Evolutionary conservation across 2,113 vertebrate species (phyloP).

Genomic region (Marcusenius ussheri): DNA sequence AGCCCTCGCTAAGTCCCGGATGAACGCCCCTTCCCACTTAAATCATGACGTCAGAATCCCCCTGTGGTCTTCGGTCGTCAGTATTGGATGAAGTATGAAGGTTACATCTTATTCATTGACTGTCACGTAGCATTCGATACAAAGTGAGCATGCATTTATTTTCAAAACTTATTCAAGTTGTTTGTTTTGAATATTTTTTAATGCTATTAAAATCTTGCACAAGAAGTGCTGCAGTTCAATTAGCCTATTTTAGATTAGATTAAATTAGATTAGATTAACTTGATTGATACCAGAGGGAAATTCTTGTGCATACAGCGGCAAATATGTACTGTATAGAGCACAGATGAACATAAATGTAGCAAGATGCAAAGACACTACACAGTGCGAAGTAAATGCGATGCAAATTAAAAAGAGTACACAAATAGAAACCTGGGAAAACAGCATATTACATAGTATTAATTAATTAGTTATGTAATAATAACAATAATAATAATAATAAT

Average conservation of each 20-base stretch:
- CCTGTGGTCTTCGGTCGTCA: not conserved
- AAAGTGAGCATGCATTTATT: not conserved
- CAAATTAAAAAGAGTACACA: not conserved
- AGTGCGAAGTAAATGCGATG: not conserved
- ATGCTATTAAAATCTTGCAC: not conserved
- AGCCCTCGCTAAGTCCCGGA: constrained; percentile 36
- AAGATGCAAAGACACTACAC: not conserved
- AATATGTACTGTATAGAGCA: not conserved
- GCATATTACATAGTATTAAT: not conserved
- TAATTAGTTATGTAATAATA: not conserved
- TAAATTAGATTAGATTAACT: not conserved
- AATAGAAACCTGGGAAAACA: not conserved
- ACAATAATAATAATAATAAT: too few relatives aligned
- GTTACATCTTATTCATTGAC: not conserved
- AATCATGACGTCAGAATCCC: not conserved
- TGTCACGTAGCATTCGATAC: not conserved
- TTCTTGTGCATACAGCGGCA: not conserved
- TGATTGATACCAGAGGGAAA: not conserved
- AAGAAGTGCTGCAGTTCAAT: not conserved
- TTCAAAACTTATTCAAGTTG: not conserved
- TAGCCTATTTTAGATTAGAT: not conserved
- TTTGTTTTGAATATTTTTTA: not conserved
- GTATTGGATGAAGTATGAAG: not conserved
- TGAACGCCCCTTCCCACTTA: constrained; percentile 12
- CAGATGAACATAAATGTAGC: not conserved